A percentile compares a stretch with the other conserved stretches of the same genome.
These are phyloP conservation scores for Perodicticus potto DNA, from an alignment of 2,797 vertebrate species.

Conservation along the genomic window DNA sequence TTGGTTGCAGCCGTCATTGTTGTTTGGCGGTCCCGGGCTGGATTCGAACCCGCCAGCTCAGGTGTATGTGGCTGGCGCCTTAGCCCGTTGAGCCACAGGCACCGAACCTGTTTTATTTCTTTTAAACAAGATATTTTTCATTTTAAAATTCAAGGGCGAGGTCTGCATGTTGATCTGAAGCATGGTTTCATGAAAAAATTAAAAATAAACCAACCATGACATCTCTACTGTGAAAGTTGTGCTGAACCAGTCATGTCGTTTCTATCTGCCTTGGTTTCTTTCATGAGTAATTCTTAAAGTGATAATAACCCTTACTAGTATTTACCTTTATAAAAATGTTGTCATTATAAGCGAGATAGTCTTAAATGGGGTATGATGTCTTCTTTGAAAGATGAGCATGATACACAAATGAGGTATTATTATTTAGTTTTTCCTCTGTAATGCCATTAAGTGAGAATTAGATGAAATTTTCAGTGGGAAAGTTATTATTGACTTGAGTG, in stretches of 20 bases:
- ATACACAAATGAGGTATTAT: slow-evolving; percentile 68
- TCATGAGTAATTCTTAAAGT: slow-evolving; percentile 61
- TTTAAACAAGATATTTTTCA: slow-evolving; percentile 60
- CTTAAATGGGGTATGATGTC: slow-evolving; percentile 50
- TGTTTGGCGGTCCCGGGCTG: too few species aligned
- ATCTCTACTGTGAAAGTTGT: slow-evolving; percentile 40
- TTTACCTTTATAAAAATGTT: slow-evolving; percentile 65
- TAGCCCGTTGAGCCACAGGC: too few species aligned
- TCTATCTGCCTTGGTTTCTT: neutral
- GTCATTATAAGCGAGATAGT: slow-evolving; percentile 57
- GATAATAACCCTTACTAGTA: slow-evolving; percentile 54
- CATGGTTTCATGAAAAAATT: neutral
- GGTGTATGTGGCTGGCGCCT: too few species aligned
- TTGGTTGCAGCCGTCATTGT: too few species aligned
- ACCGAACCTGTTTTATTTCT: too few species aligned
- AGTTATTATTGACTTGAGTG: slow-evolving; percentile 66
- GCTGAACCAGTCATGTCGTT: slow-evolving; percentile 11
- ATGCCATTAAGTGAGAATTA: slow-evolving; percentile 71
- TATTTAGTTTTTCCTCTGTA: slow-evolving; percentile 73
- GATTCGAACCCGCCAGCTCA: too few species aligned
- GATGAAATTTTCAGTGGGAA: slow-evolving; percentile 59
- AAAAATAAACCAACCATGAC: neutral
- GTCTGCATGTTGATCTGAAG: slow-evolving; percentile 36
- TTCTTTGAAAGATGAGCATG: slow-evolving; percentile 71
- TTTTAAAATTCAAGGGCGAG: slow-evolving; percentile 57